Conservation (phyloP, 2,797 vertebrate genomes). For the Rhinichthys osculus region DNA sequence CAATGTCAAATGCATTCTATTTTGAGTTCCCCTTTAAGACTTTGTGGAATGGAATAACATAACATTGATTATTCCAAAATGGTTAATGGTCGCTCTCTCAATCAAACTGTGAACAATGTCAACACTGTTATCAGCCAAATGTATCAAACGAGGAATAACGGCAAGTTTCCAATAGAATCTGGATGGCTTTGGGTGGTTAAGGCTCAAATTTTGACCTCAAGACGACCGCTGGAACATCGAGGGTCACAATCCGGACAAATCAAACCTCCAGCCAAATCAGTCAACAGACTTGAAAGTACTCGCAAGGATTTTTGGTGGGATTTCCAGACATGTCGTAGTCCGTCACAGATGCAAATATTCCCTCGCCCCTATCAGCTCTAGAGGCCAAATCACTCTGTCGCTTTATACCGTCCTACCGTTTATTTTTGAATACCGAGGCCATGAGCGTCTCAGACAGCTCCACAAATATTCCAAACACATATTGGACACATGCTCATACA, state of each 20-base stretch:
- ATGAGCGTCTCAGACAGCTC: constrained; percentile 59
- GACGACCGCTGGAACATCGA: neutral
- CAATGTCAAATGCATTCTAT: constrained; percentile 22
- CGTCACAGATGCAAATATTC: constrained; percentile 13
- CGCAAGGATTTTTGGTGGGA: neutral
- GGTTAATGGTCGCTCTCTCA: neutral
- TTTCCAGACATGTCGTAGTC: constrained; percentile 22
- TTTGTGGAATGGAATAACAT: constrained; percentile 5
- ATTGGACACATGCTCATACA: constrained; percentile 56
- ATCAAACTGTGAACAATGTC: constrained; percentile 10
- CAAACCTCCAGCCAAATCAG: neutral
- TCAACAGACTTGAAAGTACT: neutral
- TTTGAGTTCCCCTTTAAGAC: neutral
- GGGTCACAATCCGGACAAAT: neutral
- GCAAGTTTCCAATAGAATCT: neutral
- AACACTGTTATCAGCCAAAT: constrained; percentile 12
- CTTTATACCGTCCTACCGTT: constrained; percentile 34
- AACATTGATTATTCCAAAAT: constrained; percentile 8
- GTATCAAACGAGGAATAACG: neutral
- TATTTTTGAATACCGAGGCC: constrained; percentile 63
- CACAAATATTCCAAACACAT: constrained; percentile 63
- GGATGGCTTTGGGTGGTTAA: neutral
- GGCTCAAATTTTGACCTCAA: neutral
- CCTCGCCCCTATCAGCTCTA: neutral
- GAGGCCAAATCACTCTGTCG: neutral